These are phyloP conservation scores for Calycopis cecrops DNA, from an alignment of 1,140 invertebrate genomes.

Conservation along the genomic window DNA sequence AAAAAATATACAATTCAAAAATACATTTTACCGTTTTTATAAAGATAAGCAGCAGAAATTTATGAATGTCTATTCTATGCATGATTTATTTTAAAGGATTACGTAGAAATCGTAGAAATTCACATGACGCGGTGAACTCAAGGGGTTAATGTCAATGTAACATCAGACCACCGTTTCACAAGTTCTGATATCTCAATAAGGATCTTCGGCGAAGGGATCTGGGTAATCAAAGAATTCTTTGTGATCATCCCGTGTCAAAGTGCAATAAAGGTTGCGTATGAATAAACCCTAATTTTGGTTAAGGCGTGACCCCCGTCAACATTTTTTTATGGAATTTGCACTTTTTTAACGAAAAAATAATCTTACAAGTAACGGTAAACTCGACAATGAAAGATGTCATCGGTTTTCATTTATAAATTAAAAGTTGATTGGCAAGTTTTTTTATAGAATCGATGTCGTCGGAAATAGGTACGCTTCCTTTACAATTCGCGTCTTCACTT, in stretches of 20 bases:
- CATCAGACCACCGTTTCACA: conserved; percentile 63
- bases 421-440: conserved; percentile 72
- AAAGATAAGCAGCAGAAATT: conserved; percentile 8
- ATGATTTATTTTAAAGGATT: conserved; percentile 24
- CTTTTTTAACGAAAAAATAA: conserved; percentile 49
- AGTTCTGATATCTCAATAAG: conserved; percentile 65
- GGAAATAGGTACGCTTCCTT: conserved; percentile 47
- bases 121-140: conserved; percentile 55
- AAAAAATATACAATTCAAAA: too few species aligned
- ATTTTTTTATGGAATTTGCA: conserved; percentile 60
- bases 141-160: conserved; percentile 52
- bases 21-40: neutral
- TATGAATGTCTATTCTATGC: conserved; percentile 4
- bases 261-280: conserved; percentile 64
- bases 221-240: conserved; percentile 60
- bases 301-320: conserved; percentile 70
- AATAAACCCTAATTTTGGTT: conserved; percentile 69
- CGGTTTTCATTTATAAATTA: conserved; percentile 59
- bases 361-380: conserved; percentile 53
- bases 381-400: conserved; percentile 56
- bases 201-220: conserved; percentile 47
- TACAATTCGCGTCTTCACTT: conserved; percentile 34
- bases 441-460: conserved; percentile 46
- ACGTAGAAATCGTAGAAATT: conserved; percentile 38
- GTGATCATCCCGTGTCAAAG: conserved; percentile 67